Base-by-base conservation (phyloP, 2,888 invertebrate genomes). In the Sepiola atlantica region DNA sequence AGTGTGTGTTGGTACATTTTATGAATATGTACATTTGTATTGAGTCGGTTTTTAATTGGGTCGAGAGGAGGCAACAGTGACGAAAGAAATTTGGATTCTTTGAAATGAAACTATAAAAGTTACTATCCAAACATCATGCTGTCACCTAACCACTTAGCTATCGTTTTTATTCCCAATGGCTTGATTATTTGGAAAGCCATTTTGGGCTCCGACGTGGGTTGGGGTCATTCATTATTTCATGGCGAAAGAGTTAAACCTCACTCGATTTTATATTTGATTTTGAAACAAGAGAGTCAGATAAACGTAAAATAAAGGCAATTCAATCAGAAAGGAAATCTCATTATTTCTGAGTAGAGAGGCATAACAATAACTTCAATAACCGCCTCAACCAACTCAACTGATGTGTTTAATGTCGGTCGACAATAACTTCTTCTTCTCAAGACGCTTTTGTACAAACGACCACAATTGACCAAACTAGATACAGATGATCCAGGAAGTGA, bases 391-490 rank as follows among this genome's bases (percentile, higher is more conserved):
- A 32, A n/a, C 32, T n/a, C n/a, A n/a, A 77, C n/a, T n/a, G 77
- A 77, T 14, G n/a, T 14, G 77, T 77, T 77, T 77, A 32, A 77
- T 77, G 77, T 77, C 77, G n/a, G n/a, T 32, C n/a, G 77, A 77
- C 77, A 77, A 77, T 77, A 77, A 77, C 77, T 32, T 77, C 77
- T 32, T 77, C 77, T 77, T 77, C 77, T n/a, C n/a, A 77, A 16
- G 77, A 77, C 77, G 18, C 14, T 77, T 77, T 16, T n/a, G 77
- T 32, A n/a, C 77, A 77, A 77, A 77, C 18, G 77, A n/a, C 12
- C n/a, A 77, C 77, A 32, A n/a, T 77, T 77, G 77, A 77, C 77
- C 77, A 77, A 77, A 77, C 77, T n/a, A 77, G 77, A 77, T 77
- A 16, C n/a, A 77, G 77, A 77, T 77, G 77, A 77, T 77, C 77